Evolutionary conservation across 2,888 invertebrate species (phyloP), one percentile per base, ranked within the genome.

Genomic region (Fragum sueziense): DNA sequence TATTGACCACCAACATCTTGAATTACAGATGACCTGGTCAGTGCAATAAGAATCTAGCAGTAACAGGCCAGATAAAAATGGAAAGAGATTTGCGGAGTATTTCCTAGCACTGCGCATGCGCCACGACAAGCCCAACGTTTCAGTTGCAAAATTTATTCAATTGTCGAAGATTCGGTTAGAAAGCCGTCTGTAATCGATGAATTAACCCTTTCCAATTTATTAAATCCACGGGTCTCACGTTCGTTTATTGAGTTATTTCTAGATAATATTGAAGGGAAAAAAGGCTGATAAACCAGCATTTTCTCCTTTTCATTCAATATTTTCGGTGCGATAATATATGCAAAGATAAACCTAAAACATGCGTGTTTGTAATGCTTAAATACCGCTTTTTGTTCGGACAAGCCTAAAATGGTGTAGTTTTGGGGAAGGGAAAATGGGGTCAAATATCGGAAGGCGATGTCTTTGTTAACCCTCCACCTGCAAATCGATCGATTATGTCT

Each of bases 111-210:
- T 41, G 22, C 54, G 54, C 61, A 61, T 61, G 61, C 61, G 61
- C 61, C 33, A 7, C 33, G 33, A 61, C 33, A 33, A 33, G 61
- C 61, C 29, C 33, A 61, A n/a, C 14, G 61, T 29, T 33, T 33
- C 33, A 33, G 61, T 61, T 25, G 61, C 61, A 61, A 61, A 61
- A 61, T 61, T 61, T 61, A 61, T 61, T 61, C 61, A 61, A 61
- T 61, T 47, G 33, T 29, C 61, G 61, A 27, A 57, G 57, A 57
- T 22, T 22, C 14, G 11, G 57, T 27, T 27, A 57, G 9, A 27
- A 27, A 57, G 25, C 57, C 57, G 27, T 57, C 57, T 27, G 22
- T 57, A 57, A 57, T 57, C 57, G 57, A 57, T 57, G 57, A 57
- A 57, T 20, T 57, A 57, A 61, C 61, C 54, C 54, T 11, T 54